Evolutionary conservation across 2,113 vertebrate species (phyloP).

Genomic region (Lasiurus borealis): DNA sequence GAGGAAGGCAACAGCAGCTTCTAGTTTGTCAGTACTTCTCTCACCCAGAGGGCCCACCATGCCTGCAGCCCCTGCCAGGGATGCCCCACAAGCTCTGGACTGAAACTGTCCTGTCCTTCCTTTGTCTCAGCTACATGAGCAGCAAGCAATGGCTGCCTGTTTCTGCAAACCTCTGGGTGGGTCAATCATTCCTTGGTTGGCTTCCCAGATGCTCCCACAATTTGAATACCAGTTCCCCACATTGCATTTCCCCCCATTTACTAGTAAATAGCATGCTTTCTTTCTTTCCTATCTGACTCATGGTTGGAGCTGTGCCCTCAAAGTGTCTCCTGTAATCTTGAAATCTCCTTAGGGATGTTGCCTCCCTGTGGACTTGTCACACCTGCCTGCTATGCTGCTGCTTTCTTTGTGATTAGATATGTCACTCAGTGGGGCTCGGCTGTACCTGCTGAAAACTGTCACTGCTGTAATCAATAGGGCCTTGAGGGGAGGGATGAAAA

Average conservation of each 20-base stretch:
- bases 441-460: neutral
- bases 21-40: neutral
- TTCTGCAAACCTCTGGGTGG: neutral
- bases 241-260: neutral
- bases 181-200: neutral
- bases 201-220: neutral
- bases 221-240: neutral
- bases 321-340: neutral
- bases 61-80: neutral
- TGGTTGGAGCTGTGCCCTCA: neutral
- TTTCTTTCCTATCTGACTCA: neutral
- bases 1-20: neutral
- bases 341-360: neutral
- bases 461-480: neutral
- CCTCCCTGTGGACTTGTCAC: neutral
- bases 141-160: neutral
- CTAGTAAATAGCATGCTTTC: too few species aligned
- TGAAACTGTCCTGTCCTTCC: neutral
- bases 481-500: neutral
- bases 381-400: neutral
- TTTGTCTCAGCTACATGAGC: neutral
- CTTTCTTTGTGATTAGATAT: neutral
- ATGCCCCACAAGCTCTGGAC: neutral
- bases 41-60: neutral
- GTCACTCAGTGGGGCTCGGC: neutral